These are phyloP conservation scores for Hyla sarda DNA, from an alignment of 2,113 vertebrate genomes.

Conservation along the genomic window DNA sequence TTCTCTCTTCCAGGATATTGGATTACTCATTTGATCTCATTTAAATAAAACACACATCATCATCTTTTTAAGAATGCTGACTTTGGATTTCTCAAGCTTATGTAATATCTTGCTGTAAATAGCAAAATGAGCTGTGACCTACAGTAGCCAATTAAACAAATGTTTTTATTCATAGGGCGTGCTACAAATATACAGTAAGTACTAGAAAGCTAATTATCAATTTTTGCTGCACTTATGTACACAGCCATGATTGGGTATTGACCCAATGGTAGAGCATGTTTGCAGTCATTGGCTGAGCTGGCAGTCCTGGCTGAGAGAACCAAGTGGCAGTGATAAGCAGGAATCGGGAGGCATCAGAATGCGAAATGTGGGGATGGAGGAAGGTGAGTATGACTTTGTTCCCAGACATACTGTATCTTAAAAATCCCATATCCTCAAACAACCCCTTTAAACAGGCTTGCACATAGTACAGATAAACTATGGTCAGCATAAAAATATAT, in stretches of 20 bases:
- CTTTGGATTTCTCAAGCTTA: not conserved
- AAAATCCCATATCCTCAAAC: too few species aligned
- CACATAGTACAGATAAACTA: too few species aligned
- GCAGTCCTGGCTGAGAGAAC: too few species aligned
- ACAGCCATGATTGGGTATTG: not conserved
- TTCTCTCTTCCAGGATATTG: slow-evolving; percentile 27
- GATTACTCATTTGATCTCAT: slow-evolving; percentile 36
- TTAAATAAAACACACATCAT: slow-evolving; percentile 50
- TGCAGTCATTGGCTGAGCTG: too few species aligned
- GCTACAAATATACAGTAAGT: not conserved
- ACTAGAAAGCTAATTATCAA: not conserved
- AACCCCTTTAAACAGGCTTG: too few species aligned
- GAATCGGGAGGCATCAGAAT: too few species aligned
- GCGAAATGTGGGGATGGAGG: too few species aligned
- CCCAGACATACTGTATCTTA: too few species aligned
- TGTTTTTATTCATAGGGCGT: not conserved
- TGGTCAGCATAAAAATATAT: too few species aligned
- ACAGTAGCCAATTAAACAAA: not conserved
- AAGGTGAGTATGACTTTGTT: too few species aligned
- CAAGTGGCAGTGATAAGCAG: too few species aligned
- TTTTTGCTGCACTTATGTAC: not conserved
- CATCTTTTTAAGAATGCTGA: slow-evolving; percentile 30
- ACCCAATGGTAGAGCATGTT: not conserved
- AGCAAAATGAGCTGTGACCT: not conserved
- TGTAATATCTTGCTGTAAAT: not conserved